Evolutionary conservation across 2,797 vertebrate species (phyloP), one percentile per base, ranked within the genome.

Genomic region (Tamandua tetradactyla): DNA sequence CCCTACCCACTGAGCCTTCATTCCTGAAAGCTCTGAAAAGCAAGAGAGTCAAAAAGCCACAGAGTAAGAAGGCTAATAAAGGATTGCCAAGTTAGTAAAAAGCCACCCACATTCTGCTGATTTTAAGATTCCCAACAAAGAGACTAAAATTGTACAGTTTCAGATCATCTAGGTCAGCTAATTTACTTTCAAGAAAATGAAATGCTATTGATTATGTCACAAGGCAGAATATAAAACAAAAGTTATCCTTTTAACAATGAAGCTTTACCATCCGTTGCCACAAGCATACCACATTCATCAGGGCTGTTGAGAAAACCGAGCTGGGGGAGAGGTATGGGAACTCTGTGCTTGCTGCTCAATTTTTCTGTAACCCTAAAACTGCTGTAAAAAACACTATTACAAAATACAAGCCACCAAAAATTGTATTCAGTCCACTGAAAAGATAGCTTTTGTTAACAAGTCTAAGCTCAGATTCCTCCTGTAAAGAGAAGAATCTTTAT

Each of bases 361-460:
- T 55, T 55, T 55, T 55, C 55, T 55, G 55, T 55, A 55, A 55
- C 20, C 20, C 20, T 55, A 55, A 55, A 55, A 55, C 55, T 22
- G 20, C 55, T 55, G 55, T 55, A 55, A 55, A 55, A 55, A 55
- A 55, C 22, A 55, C 55, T 55, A 20, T 55, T 55, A 22, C 20
- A 55, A 55, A 55, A 55, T 55, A 55, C 18, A 55, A 55, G 55
- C 20, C 55, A 55, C 17, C 17, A 89, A 93, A 88, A 96, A 83
- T 3, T 40, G 62, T 89, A 59, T 87, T 93, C 81, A 87, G 92
- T 81, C 79, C 91, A 74, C n/a, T 64, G 25, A 59, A 95, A 94
- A 55, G 74, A 27, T 22, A 40, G 61, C 79, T 52, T 35, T 88
- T 91, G 71, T 83, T 62, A 94, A 62, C 84, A 95, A 76, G 72